Evolutionary conservation across 1,140 invertebrate genomes (phyloP).

Genomic region (Monomorium pharaonis): DNA sequence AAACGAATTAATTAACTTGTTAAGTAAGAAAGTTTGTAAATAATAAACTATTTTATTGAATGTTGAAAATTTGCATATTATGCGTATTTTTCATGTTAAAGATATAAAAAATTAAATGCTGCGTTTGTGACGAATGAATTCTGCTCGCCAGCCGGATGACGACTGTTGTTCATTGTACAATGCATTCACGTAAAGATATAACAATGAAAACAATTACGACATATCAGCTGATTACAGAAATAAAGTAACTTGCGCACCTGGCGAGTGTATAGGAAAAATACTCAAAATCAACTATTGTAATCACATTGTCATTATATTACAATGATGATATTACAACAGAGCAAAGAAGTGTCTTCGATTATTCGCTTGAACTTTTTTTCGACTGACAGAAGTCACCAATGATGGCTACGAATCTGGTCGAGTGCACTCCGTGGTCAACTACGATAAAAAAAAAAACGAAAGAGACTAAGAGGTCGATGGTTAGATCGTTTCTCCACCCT

Average conservation of each 20-base stretch:
- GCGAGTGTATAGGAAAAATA: slow-evolving; percentile 18
- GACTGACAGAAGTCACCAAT: slow-evolving; percentile 44
- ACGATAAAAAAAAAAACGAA: slow-evolving; percentile 37
- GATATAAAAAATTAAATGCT: slow-evolving; percentile 33
- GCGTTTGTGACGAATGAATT: slow-evolving; percentile 27
- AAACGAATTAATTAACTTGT: background rate
- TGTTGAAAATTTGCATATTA: background rate
- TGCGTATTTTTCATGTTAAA: background rate
- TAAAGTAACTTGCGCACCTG: slow-evolving; percentile 15
- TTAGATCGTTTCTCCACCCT: slow-evolving; percentile 66
- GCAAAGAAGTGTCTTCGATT: background rate
- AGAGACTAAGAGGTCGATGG: slow-evolving; percentile 38
- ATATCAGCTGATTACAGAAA: slow-evolving; percentile 57
- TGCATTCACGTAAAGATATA: slow-evolving; percentile 3
- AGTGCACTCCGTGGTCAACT: slow-evolving; percentile 21
- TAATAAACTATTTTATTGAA: background rate
- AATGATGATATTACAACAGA: slow-evolving; percentile 2
- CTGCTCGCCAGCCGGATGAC: slow-evolving; percentile 3
- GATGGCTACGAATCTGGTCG: slow-evolving; percentile 44
- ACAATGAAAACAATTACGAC: slow-evolving; percentile 45
- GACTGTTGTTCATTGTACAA: slow-evolving; percentile 28
- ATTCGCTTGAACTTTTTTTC: background rate
- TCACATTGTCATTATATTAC: background rate
- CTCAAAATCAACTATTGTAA: slow-evolving; percentile 13
- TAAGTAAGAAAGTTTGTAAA: background rate